Percentiles rank a stretch among this genome's conserved stretches.
Conservation (phyloP, 2,888 invertebrate genomes). For the Bellardia pandia region DNA sequence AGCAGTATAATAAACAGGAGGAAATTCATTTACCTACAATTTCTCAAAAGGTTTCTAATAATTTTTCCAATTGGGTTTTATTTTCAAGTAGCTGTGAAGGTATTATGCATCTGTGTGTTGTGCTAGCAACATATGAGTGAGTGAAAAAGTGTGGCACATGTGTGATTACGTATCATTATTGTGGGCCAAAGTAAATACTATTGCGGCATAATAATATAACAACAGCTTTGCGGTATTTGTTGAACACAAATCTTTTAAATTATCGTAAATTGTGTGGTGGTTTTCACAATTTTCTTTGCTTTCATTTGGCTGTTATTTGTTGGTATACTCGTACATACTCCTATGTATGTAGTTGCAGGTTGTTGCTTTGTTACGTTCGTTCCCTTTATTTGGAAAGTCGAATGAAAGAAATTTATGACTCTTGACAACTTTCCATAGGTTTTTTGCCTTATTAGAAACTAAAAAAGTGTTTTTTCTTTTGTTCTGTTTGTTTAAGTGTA, state of each 20-base stretch:
- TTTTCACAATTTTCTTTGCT: conserved; percentile 53
- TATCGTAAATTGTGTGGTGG: conserved; percentile 72
- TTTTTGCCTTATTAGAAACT: conserved; percentile 35
- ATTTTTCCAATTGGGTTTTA: conserved; percentile 5
- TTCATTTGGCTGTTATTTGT: conserved; percentile 23
- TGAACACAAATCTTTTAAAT: conserved; percentile 73
- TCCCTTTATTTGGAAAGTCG: conserved; percentile 59
- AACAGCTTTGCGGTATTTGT: conserved; percentile 72
- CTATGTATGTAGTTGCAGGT: not conserved
- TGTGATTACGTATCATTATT: conserved; percentile 71
- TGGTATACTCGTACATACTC: not conserved
- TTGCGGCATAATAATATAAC: conserved; percentile 71
- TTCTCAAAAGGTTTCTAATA: too few relatives aligned
- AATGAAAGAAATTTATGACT: conserved; percentile 70
- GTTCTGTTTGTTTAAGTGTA: conserved; percentile 31
- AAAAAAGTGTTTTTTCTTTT: conserved; percentile 14
- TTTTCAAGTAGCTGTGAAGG: not conserved
- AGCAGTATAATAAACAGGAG: too few relatives aligned
- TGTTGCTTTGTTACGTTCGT: conserved; percentile 21
- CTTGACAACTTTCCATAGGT: conserved; percentile 61
- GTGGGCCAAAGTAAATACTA: conserved; percentile 70
- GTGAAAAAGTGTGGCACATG: conserved; percentile 49
- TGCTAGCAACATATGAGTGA: conserved; percentile 4
- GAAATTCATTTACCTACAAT: not conserved
- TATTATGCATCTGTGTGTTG: not conserved